Conservation (phyloP, 2,113 vertebrate genomes). For the Coturnix japonica region DNA sequence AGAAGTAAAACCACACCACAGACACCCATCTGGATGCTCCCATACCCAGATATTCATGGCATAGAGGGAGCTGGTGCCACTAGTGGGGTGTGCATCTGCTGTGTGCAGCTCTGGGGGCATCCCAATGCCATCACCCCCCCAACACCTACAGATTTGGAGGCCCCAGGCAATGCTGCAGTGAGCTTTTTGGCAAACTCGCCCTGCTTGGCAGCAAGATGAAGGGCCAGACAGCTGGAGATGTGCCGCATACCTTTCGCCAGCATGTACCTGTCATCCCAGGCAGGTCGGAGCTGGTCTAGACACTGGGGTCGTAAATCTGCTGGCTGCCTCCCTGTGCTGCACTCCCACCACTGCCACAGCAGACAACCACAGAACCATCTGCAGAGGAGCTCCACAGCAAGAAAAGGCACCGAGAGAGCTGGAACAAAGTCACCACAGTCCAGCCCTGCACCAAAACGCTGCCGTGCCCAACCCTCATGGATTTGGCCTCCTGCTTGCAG, state of each 20-base stretch:
- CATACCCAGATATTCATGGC: background rate
- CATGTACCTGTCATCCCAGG: conserved; percentile 25
- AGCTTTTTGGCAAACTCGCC: background rate
- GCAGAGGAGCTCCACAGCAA: background rate
- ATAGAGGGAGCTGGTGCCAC: background rate
- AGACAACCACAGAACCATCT: background rate
- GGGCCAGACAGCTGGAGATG: background rate
- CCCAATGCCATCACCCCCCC: background rate
- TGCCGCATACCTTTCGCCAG: background rate
- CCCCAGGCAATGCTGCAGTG: rapidly evolving
- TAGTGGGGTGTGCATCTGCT: rapidly evolving
- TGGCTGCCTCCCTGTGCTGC: background rate
- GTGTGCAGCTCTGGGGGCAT: rapidly evolving
- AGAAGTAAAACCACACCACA: background rate
- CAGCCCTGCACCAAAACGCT: background rate
- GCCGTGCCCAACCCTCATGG: background rate
- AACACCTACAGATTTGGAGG: background rate
- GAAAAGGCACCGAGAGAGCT: background rate
- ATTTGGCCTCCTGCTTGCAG: background rate
- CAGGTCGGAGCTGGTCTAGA: conserved; percentile 23
- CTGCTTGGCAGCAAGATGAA: background rate
- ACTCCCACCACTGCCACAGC: background rate
- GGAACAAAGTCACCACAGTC: background rate
- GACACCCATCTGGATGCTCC: background rate
- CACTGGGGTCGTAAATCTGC: background rate